A percentile compares a stretch with the other conserved stretches of the same genome.
Evolutionary conservation across 1,140 invertebrate species (phyloP).

Genomic region (Dryas iulia): DNA sequence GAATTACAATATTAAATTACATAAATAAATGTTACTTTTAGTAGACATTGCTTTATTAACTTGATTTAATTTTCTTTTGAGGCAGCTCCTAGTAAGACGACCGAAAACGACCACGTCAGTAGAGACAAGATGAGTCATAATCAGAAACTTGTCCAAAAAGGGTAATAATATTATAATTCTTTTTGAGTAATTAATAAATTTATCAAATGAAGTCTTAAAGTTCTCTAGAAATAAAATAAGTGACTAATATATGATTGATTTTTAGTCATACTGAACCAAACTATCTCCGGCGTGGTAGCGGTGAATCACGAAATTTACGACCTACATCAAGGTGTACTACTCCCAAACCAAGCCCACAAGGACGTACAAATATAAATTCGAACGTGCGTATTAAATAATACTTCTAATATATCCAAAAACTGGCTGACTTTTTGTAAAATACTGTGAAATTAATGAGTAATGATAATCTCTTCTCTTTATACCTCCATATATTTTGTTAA

Average conservation of each 20-base stretch:
- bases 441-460: too few relatives aligned
- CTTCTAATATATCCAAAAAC: too few relatives aligned
- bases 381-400: conserved; percentile 6
- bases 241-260: conserved; percentile 5
- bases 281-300: conserved; percentile 37
- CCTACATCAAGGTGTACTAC: conserved; percentile 28
- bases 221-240: too few relatives aligned
- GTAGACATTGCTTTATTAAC: conserved; percentile 5
- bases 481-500: too few relatives aligned
- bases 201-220: too few relatives aligned
- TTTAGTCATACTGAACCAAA: conserved; percentile 28
- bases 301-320: conserved; percentile 42
- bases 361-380: conserved; percentile 23
- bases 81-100: conserved; percentile 50
- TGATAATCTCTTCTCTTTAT: too few relatives aligned
- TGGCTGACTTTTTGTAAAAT: too few relatives aligned
- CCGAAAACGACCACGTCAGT: conserved; percentile 45
- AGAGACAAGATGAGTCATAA: conserved; percentile 44
- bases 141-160: conserved; percentile 33
- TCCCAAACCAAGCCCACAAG: conserved; percentile 26
- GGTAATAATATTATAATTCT: conserved; percentile 29
- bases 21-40: too few relatives aligned
- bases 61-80: conserved; percentile 22
- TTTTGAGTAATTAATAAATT: too few relatives aligned
- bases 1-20: too few relatives aligned